A percentile compares a stretch with the other conserved stretches of the same genome.
phyloP scores from a whole-genome alignment of 2,113 vertebrate species.

The Hyla sarda region DNA sequence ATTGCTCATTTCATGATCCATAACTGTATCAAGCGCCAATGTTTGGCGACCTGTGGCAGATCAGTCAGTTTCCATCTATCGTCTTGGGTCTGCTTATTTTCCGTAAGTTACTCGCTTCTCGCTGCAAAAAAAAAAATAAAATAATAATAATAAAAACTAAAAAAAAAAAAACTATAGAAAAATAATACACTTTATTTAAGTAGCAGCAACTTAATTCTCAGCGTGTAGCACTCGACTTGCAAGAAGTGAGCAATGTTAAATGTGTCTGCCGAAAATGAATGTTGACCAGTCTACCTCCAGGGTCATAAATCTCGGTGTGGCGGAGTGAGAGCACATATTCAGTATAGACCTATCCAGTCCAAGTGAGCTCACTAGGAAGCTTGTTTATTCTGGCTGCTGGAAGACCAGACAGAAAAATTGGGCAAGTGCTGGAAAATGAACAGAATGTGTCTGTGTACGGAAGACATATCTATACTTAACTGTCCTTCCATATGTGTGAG shows the following conservation, averaged over 20 bases:
- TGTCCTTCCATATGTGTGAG: slow-evolving; percentile 53
- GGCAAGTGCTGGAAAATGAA: slow-evolving; percentile 43
- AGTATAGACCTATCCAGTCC: slow-evolving; percentile 35
- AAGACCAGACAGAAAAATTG: slow-evolving; percentile 57
- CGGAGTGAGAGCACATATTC: slow-evolving; percentile 40
- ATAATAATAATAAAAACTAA: too few relatives aligned
- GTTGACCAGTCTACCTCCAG: slow-evolving; percentile 26
- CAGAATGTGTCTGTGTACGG: slow-evolving; percentile 59
- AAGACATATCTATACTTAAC: slow-evolving; percentile 54
- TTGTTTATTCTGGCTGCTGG: slow-evolving; percentile 53
- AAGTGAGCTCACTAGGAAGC: slow-evolving; percentile 48
- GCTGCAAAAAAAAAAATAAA: neutral
- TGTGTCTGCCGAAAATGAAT: slow-evolving; percentile 38
- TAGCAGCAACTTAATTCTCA: slow-evolving; percentile 18
- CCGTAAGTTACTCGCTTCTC: neutral
- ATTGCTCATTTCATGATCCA: neutral
- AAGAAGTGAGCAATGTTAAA: slow-evolving; percentile 17
- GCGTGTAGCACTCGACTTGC: slow-evolving; percentile 1
- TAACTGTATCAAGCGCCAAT: neutral
- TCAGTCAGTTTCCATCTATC: neutral
- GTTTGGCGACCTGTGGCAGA: neutral
- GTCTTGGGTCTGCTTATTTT: neutral
- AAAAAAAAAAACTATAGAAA: neutral
- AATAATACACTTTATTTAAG: slow-evolving; percentile 19
- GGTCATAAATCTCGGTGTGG: slow-evolving; percentile 43